Base-by-base conservation (phyloP, 2,888 invertebrate genomes). In the Brachypalpus laphriformis region DNA sequence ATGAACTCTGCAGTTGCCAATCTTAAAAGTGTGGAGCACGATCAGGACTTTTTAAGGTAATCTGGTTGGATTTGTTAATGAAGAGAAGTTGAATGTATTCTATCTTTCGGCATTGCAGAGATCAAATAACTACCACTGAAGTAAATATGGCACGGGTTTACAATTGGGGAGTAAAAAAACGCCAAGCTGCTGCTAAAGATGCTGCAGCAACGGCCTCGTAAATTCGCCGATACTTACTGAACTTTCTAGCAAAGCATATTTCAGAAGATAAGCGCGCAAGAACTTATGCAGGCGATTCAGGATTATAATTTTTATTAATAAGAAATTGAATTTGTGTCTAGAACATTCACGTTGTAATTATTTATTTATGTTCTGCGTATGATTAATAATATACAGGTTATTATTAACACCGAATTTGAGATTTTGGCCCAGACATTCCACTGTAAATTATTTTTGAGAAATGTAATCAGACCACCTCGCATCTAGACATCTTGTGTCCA, bases 71-170 rank as follows among this genome's bases (percentile, higher is more conserved):
- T n/a, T n/a, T n/a, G n/a, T n/a, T n/a, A n/a, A n/a, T n/a, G n/a
- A n/a, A n/a, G n/a, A n/a, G n/a, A n/a, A n/a, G n/a, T n/a, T n/a
- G n/a, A n/a, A n/a, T n/a, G n/a, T n/a, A n/a, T 25, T 8, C 9
- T 40, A 40, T 37, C 37, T 31, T n/a, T 31, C 34, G 2, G 2
- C 9, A 40, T 72, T 82, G 68, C 78, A 96, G 98, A 90, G 99
- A 99, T 93, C 99, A 99, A 92, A 96, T 97, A 90, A 99, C 99
- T 14, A 99, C 98, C 18, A 97, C 98, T 54, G 99, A 99, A 95
- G 99, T 99, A 22, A 99, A 99, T 92, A 98, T 99, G 98, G 99
- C 99, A 31, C 94, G 99, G 90, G 98, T 99, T 22, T 98, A 97
- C 92, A 99, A 99, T 92, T 99, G 98, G 98, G 97, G 98, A 93